These are phyloP conservation scores for Hetaerina titia DNA, from an alignment of 2,888 invertebrate species.

Conservation along the genomic window DNA sequence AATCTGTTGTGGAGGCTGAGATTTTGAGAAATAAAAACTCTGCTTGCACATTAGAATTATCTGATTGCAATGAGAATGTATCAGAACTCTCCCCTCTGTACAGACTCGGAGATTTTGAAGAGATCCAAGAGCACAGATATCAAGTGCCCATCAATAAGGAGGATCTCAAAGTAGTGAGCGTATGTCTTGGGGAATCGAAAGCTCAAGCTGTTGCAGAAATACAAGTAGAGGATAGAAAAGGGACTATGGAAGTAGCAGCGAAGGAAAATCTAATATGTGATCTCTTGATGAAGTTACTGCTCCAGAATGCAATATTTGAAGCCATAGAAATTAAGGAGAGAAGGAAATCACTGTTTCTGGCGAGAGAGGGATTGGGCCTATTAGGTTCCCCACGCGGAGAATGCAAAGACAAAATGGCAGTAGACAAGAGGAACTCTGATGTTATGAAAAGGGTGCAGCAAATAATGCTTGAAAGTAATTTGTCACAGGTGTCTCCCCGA, in stretches of 20 bases:
- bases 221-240: background rate
- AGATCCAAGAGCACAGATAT: background rate
- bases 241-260: background rate
- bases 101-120: slow-evolving; percentile 36
- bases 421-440: background rate
- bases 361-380: background rate
- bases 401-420: background rate
- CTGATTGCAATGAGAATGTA: slow-evolving; percentile 15
- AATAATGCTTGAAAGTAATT: slow-evolving; percentile 58
- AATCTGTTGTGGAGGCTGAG: slow-evolving; percentile 55
- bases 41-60: background rate
- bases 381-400: background rate
- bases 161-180: slow-evolving; percentile 10
- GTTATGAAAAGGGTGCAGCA: slow-evolving; percentile 50
- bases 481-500: slow-evolving; percentile 61
- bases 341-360: background rate
- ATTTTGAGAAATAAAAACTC: slow-evolving; percentile 47
- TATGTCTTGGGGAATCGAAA: background rate
- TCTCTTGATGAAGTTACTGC: slow-evolving; percentile 7
- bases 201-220: background rate
- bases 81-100: slow-evolving; percentile 27
- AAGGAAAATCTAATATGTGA: background rate
- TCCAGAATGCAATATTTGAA: slow-evolving; percentile 44
- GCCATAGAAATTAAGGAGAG: background rate
- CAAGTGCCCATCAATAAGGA: background rate